These are phyloP conservation scores for Regulus satrapa DNA, from an alignment of 2,113 vertebrate genomes.

Conservation along the genomic window DNA sequence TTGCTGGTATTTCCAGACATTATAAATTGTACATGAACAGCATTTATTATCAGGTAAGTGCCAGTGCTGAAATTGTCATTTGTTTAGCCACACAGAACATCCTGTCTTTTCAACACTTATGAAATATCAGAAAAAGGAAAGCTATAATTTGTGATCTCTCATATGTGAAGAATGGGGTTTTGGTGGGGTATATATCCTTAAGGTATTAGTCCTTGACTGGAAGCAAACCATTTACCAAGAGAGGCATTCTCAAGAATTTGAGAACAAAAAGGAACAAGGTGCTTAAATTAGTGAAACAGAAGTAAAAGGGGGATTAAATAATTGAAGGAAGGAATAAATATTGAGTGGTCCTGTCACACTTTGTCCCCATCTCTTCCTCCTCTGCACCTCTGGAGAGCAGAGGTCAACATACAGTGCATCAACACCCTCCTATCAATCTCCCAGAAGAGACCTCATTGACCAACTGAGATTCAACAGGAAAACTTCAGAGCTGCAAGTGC, in stretches of 20 bases:
- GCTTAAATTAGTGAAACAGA: background rate
- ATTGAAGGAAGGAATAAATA: background rate
- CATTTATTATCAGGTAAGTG: background rate
- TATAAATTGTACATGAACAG: background rate
- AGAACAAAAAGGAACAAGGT: background rate
- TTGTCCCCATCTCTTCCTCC: background rate
- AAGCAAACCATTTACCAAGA: background rate
- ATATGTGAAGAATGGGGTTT: background rate
- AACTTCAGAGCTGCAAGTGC: background rate
- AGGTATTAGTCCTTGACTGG: background rate
- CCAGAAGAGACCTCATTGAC: background rate
- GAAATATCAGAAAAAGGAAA: background rate
- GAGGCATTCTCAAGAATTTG: background rate
- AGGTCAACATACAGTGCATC: fast-evolving
- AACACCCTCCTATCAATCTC: fast-evolving
- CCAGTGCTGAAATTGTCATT: background rate
- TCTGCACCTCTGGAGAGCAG: background rate
- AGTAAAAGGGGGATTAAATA: background rate
- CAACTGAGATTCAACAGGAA: background rate
- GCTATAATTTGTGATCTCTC: background rate
- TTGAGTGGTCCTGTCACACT: background rate
- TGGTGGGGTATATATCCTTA: background rate
- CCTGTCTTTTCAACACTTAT: background rate
- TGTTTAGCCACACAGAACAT: background rate
- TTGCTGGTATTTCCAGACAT: background rate